phyloP scores from a whole-genome alignment of 2,888 invertebrate species.

The Campopleginae sp. region DNA sequence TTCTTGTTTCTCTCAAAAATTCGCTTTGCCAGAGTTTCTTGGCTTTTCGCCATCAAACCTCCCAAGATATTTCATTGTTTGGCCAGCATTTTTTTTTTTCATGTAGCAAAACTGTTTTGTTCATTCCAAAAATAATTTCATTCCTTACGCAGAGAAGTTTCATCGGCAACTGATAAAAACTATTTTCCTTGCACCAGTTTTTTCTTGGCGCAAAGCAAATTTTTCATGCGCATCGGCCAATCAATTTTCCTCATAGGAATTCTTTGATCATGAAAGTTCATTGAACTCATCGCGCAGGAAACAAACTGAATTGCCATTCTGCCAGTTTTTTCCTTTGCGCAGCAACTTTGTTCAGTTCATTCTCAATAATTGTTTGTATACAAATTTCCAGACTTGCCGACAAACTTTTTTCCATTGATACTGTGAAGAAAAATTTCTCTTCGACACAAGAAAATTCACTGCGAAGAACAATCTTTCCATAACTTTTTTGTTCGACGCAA shows the following conservation, averaged over 20 bases:
- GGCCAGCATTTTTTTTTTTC: not conserved
- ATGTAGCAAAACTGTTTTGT: not conserved
- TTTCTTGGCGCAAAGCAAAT: not conserved
- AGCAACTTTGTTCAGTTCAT: not conserved
- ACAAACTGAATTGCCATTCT: not conserved
- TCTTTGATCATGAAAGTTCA: not conserved
- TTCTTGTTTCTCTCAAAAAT: not conserved
- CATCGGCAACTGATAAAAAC: not conserved
- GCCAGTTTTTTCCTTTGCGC: not conserved
- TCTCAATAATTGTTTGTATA: not conserved
- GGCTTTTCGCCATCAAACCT: not conserved
- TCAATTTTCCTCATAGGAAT: not conserved
- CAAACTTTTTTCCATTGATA: not conserved
- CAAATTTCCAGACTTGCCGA: not conserved
- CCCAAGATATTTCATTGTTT: not conserved
- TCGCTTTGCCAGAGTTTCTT: not conserved
- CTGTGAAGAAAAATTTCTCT: not conserved
- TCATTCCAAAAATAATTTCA: not conserved
- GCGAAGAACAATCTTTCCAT: not conserved
- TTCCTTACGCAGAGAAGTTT: not conserved
- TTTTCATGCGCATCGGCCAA: not conserved
- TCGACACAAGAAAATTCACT: not conserved
- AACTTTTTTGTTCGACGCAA: not conserved
- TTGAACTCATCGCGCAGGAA: not conserved
- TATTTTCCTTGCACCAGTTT: not conserved